Conservation (phyloP, 2,797 vertebrate species). For the Anomalospiza imberbis region DNA sequence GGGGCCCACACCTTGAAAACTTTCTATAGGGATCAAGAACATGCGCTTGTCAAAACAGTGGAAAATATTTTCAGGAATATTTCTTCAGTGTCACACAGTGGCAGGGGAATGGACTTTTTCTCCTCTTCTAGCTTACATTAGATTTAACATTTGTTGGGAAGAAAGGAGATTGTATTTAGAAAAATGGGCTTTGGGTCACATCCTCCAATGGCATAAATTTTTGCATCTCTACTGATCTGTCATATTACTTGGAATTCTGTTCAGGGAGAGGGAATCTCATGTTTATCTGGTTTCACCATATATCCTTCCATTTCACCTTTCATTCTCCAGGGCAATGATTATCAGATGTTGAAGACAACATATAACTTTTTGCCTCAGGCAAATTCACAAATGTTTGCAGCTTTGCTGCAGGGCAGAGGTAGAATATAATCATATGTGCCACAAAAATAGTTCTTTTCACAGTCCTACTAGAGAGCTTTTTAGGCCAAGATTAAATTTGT, state of each 20-base stretch:
- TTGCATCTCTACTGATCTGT: neutral
- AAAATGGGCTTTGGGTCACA: neutral
- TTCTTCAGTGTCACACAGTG: neutral
- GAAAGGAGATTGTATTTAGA: neutral
- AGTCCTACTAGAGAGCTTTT: neutral
- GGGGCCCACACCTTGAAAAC: neutral
- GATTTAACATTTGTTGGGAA: neutral
- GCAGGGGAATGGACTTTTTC: neutral
- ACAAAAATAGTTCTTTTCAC: neutral
- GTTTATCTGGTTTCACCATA: constrained; percentile 4
- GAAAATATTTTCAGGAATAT: neutral
- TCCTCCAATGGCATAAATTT: neutral
- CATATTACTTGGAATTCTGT: neutral
- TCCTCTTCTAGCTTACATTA: neutral
- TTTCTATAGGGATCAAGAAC: neutral
- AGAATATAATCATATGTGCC: constrained; percentile 44
- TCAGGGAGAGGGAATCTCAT: neutral
- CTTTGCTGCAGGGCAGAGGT: constrained; percentile 46
- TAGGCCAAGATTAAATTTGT: neutral
- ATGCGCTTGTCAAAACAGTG: neutral
- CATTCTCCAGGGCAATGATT: constrained; percentile 28
- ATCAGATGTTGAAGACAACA: constrained; percentile 48
- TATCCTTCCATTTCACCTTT: constrained; percentile 33
- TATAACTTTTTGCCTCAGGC: constrained; percentile 40
- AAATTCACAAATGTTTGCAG: constrained; percentile 46